Evolutionary conservation across 2,888 invertebrate species (phyloP).

Genomic region (Hirudinaria manillensis): DNA sequence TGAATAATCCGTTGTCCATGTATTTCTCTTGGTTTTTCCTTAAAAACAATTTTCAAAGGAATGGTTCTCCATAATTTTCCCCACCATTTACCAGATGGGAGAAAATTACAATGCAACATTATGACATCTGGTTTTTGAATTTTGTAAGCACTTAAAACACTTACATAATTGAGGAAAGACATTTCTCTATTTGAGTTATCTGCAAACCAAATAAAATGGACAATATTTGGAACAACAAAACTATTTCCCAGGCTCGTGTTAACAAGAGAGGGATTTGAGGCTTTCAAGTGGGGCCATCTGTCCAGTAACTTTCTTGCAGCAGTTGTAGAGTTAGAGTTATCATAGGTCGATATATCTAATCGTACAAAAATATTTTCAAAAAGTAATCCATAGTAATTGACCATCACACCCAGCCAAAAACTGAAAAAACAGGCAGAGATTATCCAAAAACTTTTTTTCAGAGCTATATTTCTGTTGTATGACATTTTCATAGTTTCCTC

Average conservation of each 20-base stretch:
- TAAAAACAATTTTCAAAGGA: slow-evolving; percentile 33
- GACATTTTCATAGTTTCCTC: too few relatives aligned
- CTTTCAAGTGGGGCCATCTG: slow-evolving; percentile 13
- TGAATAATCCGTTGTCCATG: slow-evolving; percentile 33
- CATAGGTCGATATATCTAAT: slow-evolving; percentile 28
- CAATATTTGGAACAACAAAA: slow-evolving; percentile 40
- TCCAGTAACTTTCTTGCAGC: slow-evolving; percentile 8
- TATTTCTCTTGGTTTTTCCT: slow-evolving; percentile 32
- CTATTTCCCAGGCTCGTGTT: slow-evolving; percentile 2
- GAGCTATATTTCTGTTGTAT: too few relatives aligned
- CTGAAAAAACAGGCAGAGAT: slow-evolving; percentile 9
- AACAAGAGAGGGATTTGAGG: not conserved
- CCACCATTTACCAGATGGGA: slow-evolving; percentile 41
- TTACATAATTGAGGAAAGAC: slow-evolving; percentile 39
- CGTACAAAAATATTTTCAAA: slow-evolving; percentile 36
- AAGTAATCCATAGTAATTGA: slow-evolving; percentile 38
- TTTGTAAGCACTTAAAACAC: slow-evolving; percentile 39
- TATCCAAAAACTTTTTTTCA: slow-evolving; percentile 12
- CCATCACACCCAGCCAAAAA: slow-evolving; percentile 32
- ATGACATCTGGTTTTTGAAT: slow-evolving; percentile 38
- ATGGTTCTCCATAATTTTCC: slow-evolving; percentile 31
- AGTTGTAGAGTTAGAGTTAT: slow-evolving; percentile 14
- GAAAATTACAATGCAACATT: slow-evolving; percentile 38
- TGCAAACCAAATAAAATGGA: slow-evolving; percentile 41
- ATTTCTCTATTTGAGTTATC: slow-evolving; percentile 26